Conservation (phyloP, 2,113 vertebrate species). For the Lonchura striata region DNA sequence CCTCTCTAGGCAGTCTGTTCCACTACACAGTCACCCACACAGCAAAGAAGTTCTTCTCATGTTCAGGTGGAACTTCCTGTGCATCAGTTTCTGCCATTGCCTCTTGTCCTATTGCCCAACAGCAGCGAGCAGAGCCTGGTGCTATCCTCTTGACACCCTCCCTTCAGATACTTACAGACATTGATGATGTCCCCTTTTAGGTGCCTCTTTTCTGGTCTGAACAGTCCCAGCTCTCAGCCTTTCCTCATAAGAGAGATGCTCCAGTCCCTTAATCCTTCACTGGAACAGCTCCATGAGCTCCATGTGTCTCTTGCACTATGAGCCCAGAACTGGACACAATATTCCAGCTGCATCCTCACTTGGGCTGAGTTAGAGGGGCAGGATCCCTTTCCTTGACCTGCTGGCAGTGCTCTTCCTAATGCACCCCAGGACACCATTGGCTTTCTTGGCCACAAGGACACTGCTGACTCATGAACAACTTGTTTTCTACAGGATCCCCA, state of each 20-base stretch:
- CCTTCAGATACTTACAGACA: neutral
- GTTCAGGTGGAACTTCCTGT: neutral
- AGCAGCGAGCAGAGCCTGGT: neutral
- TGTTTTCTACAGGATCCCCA: neutral
- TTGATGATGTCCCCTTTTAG: neutral
- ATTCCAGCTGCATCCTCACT: neutral
- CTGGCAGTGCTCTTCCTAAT: neutral
- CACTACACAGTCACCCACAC: neutral
- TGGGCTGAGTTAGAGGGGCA: neutral
- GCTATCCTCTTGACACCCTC: neutral
- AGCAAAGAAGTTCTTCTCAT: neutral
- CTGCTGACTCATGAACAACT: neutral
- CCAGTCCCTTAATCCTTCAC: neutral
- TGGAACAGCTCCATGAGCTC: neutral
- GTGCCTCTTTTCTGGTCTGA: neutral
- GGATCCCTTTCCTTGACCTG: neutral
- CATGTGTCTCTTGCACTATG: neutral
- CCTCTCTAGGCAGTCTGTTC: neutral
- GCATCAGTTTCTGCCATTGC: neutral
- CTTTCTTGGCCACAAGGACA: neutral
- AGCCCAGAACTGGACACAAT: neutral
- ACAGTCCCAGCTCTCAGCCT: neutral
- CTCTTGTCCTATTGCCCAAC: neutral
- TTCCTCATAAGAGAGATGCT: neutral
- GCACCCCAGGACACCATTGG: neutral